Base-by-base conservation (phyloP, 2,888 invertebrate genomes). In the Phengaris alcon region DNA sequence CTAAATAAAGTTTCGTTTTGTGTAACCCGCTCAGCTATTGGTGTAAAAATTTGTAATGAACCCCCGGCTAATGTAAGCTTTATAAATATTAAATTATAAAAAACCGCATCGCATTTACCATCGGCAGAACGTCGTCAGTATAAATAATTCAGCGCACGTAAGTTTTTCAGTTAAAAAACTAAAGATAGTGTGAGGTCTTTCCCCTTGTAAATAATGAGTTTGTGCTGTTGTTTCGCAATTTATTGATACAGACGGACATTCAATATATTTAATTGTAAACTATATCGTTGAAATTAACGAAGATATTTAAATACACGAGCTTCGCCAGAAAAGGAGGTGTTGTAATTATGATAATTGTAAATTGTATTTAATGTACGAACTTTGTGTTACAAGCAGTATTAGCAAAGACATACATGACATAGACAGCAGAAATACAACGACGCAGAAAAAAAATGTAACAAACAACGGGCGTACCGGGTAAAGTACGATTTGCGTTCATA, bases 71-170 rank as follows among this genome's bases (percentile, higher is more conserved):
- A 48, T 59, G 15, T 70, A 70, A 76, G 51, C 7, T 70, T 22
- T 74, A 76, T 76, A 59, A 76, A 78, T 76, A 77, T 76, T 77
- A 73, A 76, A 44, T 44, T 52, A 70, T 46, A 74, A 76, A 76
- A 79, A 77, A 76, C 68, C 64, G 44, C 68, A 57, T 76, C 79
- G 78, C 77, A 80, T 79, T 77, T 78, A 79, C 80, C 81, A 79
- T 81, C 77, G 79, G 81, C 75, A 76, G 76, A 76, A 76, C 78
- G 77, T 79, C 79, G 77, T 81, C 79, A 75, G 80, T 77, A 84
- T 85, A 83, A 82, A 84, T 84, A 83, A 84, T 84, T 83, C 82
- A 81, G 52, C 75, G 74, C 74, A 35, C 75, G 76, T 76, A 75
- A 64, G 70, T 75, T 76, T 77, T 78, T 76, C 74, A 72, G 73